Evolutionary conservation across 2,888 invertebrate genomes (phyloP), one percentile per base, ranked within the genome.

Genomic region (Deilephila porcellus): DNA sequence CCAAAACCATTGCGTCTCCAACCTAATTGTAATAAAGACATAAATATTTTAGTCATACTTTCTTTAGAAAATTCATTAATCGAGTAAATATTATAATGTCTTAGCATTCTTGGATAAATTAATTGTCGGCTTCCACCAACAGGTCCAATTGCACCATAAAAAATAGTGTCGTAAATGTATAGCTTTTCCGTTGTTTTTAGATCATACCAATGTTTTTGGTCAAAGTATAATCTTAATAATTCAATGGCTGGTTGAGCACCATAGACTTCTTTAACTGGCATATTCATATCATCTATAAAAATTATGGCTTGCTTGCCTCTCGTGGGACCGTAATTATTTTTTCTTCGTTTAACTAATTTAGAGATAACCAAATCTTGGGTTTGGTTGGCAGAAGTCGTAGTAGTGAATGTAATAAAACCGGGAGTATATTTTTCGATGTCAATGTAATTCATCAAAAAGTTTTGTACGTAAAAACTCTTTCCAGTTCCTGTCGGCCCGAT

Each of bases 131-230:
- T 98, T 25, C 98, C 98, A 5, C 98, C 98, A 0, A 98, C 97
- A 19, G 98, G 96, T 0, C 98, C 98, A 95, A 99, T 98, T 0
- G 98, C 98, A 25, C 97, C 97, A 71, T 98, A 94, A 81, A 99
- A 97, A 81, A 98, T 95, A 4, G 98, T 96, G 82, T 98, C 97
- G 76, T 96, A 95, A 59, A 99, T 93, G 75, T 93, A 95, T n/a
- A 99, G 93, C 83, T 97, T 97, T 1, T 97, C 96, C 0, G 97
- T 98, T 73, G 98, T 97, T 88, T 97, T 98, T 62, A 98, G 91
- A 89, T 99, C 98, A 88, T 98, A 98, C 97, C 99, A 98, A 87
- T 98, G 96, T 70, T 96, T 96, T 86, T 98, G 97, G 87, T 98
- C 98, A 80, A 98, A 97, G 88, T 95, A 97, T 86, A 98, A 97